A percentile compares a stretch with the other conserved stretches of the same genome.
Evolutionary conservation across 1,140 invertebrate species (phyloP).

Genomic region (Leucophenga varia): DNA sequence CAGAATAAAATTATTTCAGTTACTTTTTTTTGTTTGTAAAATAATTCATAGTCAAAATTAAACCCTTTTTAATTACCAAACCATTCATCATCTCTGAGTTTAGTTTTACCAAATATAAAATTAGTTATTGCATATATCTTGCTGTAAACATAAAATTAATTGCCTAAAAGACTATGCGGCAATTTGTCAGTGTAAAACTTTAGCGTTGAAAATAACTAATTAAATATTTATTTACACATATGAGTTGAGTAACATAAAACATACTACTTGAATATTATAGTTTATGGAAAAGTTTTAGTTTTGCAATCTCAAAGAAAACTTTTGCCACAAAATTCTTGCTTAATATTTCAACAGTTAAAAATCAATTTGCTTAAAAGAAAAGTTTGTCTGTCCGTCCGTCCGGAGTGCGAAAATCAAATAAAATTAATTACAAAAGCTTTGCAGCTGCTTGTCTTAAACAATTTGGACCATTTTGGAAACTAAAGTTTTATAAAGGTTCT

Average conservation of each 20-base stretch:
- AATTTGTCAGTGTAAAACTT: constrained; percentile 27
- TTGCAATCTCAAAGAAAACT: too few relatives aligned
- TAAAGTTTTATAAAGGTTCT: constrained; percentile 21
- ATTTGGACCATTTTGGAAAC: constrained; percentile 40
- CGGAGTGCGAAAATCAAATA: constrained; percentile 36
- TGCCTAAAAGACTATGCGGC: constrained; percentile 26
- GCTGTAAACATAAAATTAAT: constrained; percentile 26
- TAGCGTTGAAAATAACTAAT: constrained; percentile 40
- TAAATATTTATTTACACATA: constrained; percentile 47
- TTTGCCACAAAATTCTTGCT: background rate
- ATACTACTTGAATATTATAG: too few relatives aligned
- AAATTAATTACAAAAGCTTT: constrained; percentile 44
- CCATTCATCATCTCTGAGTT: constrained; percentile 27
- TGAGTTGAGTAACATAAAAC: too few relatives aligned
- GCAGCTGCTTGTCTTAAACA: background rate
- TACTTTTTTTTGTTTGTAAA: too few relatives aligned
- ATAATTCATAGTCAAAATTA: too few relatives aligned
- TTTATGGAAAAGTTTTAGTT: too few relatives aligned
- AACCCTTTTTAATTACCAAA: constrained; percentile 50
- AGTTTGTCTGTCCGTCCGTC: constrained; percentile 22
- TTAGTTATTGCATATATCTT: too few relatives aligned
- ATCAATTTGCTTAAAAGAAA: constrained; percentile 49
- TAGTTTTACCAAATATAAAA: too few relatives aligned
- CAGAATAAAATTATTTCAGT: too few relatives aligned
- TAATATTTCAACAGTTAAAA: constrained; percentile 26